A percentile compares a stretch with the other conserved stretches of the same genome.
These are phyloP conservation scores for Ctenopoma kingsleyae DNA, from an alignment of 2,797 vertebrate species.

Conservation along the genomic window DNA sequence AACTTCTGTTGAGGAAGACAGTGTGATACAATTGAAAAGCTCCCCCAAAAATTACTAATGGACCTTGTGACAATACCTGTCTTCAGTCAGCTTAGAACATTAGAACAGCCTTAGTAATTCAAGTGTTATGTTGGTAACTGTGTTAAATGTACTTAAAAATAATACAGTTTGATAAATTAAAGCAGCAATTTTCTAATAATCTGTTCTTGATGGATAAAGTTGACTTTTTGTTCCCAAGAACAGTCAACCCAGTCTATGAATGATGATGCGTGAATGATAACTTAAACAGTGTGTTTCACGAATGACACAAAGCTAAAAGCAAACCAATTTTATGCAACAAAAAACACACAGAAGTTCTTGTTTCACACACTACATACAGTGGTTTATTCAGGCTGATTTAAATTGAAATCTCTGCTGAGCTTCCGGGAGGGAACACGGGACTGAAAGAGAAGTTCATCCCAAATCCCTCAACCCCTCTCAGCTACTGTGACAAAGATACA, in stretches of 20 bases:
- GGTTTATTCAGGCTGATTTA: conserved; percentile 50
- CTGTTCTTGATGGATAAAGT: background rate
- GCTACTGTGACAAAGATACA: conserved; percentile 74
- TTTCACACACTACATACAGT: conserved; percentile 38
- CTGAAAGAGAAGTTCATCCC: conserved; percentile 58
- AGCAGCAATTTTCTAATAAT: background rate
- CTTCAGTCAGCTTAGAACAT: too few species aligned
- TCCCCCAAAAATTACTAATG: too few species aligned
- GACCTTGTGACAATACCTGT: background rate
- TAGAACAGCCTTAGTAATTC: background rate
- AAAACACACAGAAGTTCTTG: conserved; percentile 32
- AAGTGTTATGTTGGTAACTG: background rate
- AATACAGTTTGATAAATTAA: background rate
- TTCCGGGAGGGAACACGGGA: conserved; percentile 55
- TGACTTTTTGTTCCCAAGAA: background rate
- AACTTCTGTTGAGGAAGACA: background rate
- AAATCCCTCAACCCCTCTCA: conserved; percentile 70
- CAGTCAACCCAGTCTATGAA: conserved; percentile 17
- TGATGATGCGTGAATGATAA: background rate
- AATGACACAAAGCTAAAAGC: conserved; percentile 20
- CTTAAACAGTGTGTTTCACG: conserved; percentile 18
- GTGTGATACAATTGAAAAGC: too few species aligned
- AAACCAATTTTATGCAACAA: conserved; percentile 38
- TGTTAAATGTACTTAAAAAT: background rate
- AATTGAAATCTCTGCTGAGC: conserved; percentile 63